phyloP scores from a whole-genome alignment of 2,888 invertebrate genomes.

The Pristionchus maxplancki region DNA sequence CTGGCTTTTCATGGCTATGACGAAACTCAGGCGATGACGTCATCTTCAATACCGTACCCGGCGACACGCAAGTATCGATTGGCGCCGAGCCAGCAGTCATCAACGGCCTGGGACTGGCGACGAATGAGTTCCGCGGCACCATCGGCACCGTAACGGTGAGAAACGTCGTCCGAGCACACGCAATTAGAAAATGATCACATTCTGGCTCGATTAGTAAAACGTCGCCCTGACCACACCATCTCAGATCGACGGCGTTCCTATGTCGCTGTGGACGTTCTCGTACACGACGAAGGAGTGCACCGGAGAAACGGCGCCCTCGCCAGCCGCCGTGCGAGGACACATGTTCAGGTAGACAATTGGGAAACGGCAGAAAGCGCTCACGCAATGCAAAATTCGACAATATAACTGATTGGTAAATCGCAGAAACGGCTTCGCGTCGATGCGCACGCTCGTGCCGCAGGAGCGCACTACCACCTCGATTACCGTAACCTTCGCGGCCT shows the following conservation, averaged over 20 bases:
- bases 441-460: conserved; percentile 64
- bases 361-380: conserved; percentile 70
- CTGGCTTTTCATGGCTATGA: background rate
- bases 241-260: conserved; percentile 62
- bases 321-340: conserved; percentile 65
- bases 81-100: conserved; percentile 65
- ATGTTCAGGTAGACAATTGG: conserved; percentile 64
- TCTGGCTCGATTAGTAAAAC: background rate
- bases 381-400: conserved; percentile 51
- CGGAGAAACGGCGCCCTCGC: conserved; percentile 69
- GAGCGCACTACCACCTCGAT: conserved; percentile 72
- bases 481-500: conserved; percentile 72
- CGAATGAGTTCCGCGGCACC: conserved; percentile 67
- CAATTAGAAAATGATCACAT: background rate
- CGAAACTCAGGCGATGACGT: conserved; percentile 55
- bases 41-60: conserved; percentile 75
- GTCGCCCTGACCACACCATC: conserved; percentile 52
- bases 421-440: conserved; percentile 76
- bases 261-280: conserved; percentile 75
- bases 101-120: conserved; percentile 67
- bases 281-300: conserved; percentile 70
- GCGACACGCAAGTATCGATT: conserved; percentile 71
- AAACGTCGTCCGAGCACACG: conserved; percentile 53
- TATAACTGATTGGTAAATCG: background rate
- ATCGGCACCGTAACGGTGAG: conserved; percentile 55